A percentile compares a stretch with the other conserved stretches of the same genome.
Evolutionary conservation across 2,888 invertebrate species (phyloP).

Genomic region (Anaspis maculata): DNA sequence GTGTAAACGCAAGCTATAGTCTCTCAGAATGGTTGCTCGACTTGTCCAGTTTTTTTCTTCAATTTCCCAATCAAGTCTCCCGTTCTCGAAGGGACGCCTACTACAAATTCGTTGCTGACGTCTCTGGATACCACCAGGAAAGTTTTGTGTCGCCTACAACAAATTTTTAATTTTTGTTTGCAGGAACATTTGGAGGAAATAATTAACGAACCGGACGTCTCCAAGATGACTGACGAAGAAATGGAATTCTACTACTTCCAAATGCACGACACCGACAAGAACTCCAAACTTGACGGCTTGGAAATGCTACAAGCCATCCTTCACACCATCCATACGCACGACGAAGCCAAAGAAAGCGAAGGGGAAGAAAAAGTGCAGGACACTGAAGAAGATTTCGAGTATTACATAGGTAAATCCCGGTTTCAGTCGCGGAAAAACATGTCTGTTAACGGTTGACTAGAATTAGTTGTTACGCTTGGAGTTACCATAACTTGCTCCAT

Average conservation of each 20-base stretch:
- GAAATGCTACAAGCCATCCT: constrained; percentile 79
- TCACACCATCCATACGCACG: constrained; percentile 61
- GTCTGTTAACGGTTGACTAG: too few relatives aligned
- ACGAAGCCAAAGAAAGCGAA: constrained; percentile 38
- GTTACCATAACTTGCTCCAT: too few relatives aligned
- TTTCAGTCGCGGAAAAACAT: background rate
- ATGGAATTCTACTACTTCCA: constrained; percentile 79
- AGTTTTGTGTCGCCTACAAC: too few relatives aligned
- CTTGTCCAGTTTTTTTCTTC: too few relatives aligned
- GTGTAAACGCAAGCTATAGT: too few relatives aligned
- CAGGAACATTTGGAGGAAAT: constrained; percentile 39
- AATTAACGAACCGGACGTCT: constrained; percentile 48
- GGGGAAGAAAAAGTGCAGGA: constrained; percentile 33
- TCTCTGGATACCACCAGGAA: too few relatives aligned
- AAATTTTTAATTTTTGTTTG: constrained; percentile 18
- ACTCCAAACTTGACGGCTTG: constrained; percentile 80
- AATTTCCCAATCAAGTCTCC: too few relatives aligned
- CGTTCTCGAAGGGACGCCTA: too few relatives aligned
- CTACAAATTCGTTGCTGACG: too few relatives aligned
- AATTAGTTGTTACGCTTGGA: too few relatives aligned
- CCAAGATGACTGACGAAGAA: constrained; percentile 76
- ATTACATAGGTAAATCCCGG: constrained; percentile 41
- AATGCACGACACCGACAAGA: constrained; percentile 84
- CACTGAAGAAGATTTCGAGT: constrained; percentile 38
- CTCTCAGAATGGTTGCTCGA: too few relatives aligned